These are phyloP conservation scores for Brachystomella parvula DNA, from an alignment of 1,140 invertebrate species.

Conservation along the genomic window DNA sequence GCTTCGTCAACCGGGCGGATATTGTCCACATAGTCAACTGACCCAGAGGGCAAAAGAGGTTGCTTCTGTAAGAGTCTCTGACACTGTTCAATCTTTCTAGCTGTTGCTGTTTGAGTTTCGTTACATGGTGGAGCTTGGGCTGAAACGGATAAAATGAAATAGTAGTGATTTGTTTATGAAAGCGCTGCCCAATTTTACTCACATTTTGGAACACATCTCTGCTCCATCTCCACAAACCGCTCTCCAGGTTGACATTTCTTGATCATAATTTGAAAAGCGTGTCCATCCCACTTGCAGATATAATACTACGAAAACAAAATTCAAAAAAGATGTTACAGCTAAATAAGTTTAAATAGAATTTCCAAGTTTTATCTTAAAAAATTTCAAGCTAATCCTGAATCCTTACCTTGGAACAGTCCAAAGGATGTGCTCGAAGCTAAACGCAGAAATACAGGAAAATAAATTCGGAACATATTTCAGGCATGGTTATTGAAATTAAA, in stretches of 20 bases:
- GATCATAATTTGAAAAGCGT: constrained; percentile 31
- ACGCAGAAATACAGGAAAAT: neutral
- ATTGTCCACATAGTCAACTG: neutral
- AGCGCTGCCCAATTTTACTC: too few species aligned
- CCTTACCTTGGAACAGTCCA: constrained; percentile 34
- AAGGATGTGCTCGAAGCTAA: constrained; percentile 33
- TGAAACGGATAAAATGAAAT: too few species aligned
- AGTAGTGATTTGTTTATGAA: too few species aligned
- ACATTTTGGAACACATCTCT: constrained; percentile 26
- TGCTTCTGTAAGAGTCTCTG: neutral
- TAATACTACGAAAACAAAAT: too few species aligned
- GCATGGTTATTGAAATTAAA: neutral
- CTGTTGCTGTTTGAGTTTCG: neutral
- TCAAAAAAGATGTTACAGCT: too few species aligned
- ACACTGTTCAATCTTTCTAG: neutral
- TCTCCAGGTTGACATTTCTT: constrained; percentile 27
- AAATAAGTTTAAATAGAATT: too few species aligned
- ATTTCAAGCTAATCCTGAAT: too few species aligned
- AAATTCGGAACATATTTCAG: neutral
- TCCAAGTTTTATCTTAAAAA: too few species aligned
- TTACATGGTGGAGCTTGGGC: neutral
- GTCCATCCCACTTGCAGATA: constrained; percentile 31
- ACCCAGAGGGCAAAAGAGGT: neutral
- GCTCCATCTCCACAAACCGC: constrained; percentile 29
- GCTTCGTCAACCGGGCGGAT: neutral